Evolutionary conservation across 2,797 vertebrate species (phyloP).

Genomic region (Notolabrus celidotus): DNA sequence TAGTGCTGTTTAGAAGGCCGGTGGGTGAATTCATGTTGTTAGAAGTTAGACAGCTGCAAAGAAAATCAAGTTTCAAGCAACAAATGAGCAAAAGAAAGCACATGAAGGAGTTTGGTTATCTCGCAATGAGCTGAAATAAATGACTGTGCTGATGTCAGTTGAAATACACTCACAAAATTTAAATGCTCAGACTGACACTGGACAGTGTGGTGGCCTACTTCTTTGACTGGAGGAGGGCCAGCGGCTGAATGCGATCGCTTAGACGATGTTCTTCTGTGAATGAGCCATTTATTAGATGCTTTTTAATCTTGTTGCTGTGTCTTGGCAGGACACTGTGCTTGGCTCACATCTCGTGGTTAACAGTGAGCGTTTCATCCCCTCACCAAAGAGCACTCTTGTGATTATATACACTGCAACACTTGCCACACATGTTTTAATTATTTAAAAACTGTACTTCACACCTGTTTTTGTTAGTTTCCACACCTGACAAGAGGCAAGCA

Average conservation of each 20-base stretch:
- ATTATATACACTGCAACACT: conserved; percentile 36
- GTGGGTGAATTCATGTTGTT: conserved; percentile 57
- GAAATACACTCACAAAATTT: conserved; percentile 26
- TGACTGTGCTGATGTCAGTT: conserved; percentile 19
- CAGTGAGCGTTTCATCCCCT: conserved; percentile 46
- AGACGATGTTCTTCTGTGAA: conserved; percentile 43
- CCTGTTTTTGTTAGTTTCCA: conserved; percentile 1
- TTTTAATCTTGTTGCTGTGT: conserved; percentile 56
- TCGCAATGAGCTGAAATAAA: conserved; percentile 39
- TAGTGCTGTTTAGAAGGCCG: conserved; percentile 50
- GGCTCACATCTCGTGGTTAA: conserved; percentile 46
- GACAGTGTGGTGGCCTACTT: conserved; percentile 35
- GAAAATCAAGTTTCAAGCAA: conserved; percentile 48
- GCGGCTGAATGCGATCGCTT: conserved; percentile 40
- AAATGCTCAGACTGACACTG: conserved; percentile 24
- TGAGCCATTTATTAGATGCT: conserved; percentile 49
- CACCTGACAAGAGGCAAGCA: neutral
- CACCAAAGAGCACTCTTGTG: conserved; percentile 50
- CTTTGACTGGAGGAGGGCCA: conserved; percentile 43
- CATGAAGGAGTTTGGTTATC: conserved; percentile 38
- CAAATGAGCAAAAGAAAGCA: conserved; percentile 50
- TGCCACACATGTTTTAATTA: conserved; percentile 35
- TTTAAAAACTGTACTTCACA: conserved; percentile 23
- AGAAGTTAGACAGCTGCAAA: conserved; percentile 36
- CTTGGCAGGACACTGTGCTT: conserved; percentile 54